A percentile compares a stretch with the other conserved stretches of the same genome.
These are phyloP conservation scores for Notodonta ziczac DNA, from an alignment of 2,888 invertebrate species.

Conservation along the genomic window DNA sequence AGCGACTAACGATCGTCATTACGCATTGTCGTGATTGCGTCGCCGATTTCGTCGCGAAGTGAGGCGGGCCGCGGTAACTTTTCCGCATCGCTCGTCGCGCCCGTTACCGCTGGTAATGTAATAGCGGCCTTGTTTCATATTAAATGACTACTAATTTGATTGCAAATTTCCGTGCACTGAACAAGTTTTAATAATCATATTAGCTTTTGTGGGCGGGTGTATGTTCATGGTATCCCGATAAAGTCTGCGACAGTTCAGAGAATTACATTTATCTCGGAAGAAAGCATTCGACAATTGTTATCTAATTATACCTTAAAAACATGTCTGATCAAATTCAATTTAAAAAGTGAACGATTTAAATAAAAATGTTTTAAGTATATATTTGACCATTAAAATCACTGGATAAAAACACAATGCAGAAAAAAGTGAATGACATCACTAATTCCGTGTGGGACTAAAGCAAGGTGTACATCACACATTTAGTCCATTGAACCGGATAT, in stretches of 20 bases:
- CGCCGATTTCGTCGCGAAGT: constrained; percentile 69
- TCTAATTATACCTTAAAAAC: too few relatives aligned
- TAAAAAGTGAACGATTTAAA: too few relatives aligned
- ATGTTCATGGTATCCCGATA: too few relatives aligned
- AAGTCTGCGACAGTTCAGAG: too few relatives aligned
- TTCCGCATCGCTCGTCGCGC: constrained; percentile 72
- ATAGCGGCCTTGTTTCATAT: constrained; percentile 58
- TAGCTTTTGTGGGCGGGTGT: too few relatives aligned
- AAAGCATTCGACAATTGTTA: too few relatives aligned
- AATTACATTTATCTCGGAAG: too few relatives aligned
- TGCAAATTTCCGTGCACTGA: constrained; percentile 8
- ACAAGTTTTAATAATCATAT: too few relatives aligned
- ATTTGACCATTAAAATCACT: too few relatives aligned
- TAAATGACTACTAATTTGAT: constrained; percentile 58
- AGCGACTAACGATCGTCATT: constrained; percentile 78
- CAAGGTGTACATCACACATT: constrained; percentile 7
- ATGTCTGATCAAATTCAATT: too few relatives aligned
- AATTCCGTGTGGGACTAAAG: not conserved
- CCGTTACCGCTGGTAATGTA: constrained; percentile 68
- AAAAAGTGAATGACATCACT: not conserved
- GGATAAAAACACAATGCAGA: too few relatives aligned
- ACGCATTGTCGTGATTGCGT: constrained; percentile 79
- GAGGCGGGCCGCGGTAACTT: constrained; percentile 65
- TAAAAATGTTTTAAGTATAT: too few relatives aligned
- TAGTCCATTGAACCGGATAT: constrained; percentile 45